phyloP scores from a whole-genome alignment of 2,113 vertebrate species.

The Melanerpes formicivorus region DNA sequence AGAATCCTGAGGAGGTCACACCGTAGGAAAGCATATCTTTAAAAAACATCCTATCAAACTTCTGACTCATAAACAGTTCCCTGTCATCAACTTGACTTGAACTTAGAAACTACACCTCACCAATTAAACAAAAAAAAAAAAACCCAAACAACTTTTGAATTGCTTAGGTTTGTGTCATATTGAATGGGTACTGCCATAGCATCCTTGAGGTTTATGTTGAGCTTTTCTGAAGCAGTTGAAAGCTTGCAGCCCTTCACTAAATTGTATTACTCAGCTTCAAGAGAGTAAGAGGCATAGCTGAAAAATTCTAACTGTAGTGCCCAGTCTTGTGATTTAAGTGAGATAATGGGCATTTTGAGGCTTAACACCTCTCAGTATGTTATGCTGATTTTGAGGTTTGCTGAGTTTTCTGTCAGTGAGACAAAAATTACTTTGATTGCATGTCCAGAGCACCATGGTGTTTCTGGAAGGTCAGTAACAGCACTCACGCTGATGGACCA shows the following conservation, averaged over 20 bases:
- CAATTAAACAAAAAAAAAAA: neutral
- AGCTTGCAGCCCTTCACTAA: neutral
- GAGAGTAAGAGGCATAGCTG: neutral
- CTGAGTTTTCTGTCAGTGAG: neutral
- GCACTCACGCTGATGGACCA: neutral
- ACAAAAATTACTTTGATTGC: neutral
- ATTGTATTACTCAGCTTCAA: neutral
- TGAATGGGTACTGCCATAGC: neutral
- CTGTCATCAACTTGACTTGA: neutral
- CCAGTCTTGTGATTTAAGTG: neutral
- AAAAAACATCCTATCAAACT: neutral
- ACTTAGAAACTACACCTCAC: neutral
- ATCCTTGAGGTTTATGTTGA: neutral
- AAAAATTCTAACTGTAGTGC: constrained; percentile 12
- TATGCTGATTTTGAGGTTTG: neutral
- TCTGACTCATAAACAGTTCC: neutral
- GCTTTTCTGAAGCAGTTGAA: neutral
- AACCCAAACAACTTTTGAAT: neutral
- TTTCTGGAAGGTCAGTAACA: neutral
- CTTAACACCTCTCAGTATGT: neutral
- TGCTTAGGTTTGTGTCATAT: neutral
- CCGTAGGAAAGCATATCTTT: neutral
- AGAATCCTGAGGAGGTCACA: neutral
- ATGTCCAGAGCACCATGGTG: neutral
- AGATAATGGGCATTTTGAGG: constrained; percentile 15